Evolutionary conservation across 2,113 vertebrate species (phyloP), one percentile per base, ranked within the genome.

Genomic region (Emydocephalus ijimae): DNA sequence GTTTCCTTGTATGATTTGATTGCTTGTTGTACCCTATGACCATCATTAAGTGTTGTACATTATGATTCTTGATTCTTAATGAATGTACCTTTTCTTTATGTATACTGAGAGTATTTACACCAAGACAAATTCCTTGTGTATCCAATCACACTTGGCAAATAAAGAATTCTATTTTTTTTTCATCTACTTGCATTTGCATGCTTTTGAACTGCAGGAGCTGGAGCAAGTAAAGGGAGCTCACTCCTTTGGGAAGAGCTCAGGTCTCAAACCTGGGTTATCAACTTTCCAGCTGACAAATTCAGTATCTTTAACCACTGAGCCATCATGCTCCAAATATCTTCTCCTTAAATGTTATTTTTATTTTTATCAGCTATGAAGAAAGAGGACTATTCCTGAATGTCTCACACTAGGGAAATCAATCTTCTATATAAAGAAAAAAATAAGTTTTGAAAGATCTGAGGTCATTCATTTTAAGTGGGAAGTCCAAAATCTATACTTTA

Each of bases 321-420:
- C 64, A 34, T 69, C 64, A 69, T 15, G 14, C 14, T 4, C 29
- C 91, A 89, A 48, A 59, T 10, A 5, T 90, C 26, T 95, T 95
- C 89, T 92, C 55, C 57, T 59, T 92, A 96, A 94, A 94, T 85
- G 0, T 54, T 93, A 87, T 94, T 95, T 95, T 93, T 89, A 56
- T 26, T 93, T 93, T 90, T 56, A 1, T 14, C 55, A n/a, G 10
- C n/a, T 56, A 26, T 29, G 45, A 29, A 1, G 34, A 4, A 61
- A 23, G 34, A 11, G 15, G 48, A 91, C 93, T 86, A 1, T 1
- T 45, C 39, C 34, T 91, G 64, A 61, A 89, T 21, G 2, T 59
- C 39, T 92, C 45, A 26, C 3, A 56, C 52, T 9, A 6, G 87
- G 85, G n/a, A 3, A 57, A 23, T 87, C 86, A 29, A 8, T 85